Evolutionary conservation across 2,888 invertebrate species (phyloP).

Genomic region (Yponomeuta cagnagella): DNA sequence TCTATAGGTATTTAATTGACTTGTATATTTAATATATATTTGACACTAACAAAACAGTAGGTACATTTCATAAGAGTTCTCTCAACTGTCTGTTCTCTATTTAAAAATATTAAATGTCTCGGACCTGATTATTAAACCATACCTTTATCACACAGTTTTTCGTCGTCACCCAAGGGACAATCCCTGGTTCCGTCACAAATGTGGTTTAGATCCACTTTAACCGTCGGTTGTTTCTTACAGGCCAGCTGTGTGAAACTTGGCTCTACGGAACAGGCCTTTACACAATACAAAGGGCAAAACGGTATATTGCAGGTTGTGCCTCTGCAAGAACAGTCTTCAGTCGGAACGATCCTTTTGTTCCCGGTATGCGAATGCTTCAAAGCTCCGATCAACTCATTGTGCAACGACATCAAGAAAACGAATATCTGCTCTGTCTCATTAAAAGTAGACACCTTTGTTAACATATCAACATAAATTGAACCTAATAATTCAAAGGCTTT

Average conservation of each 20-base stretch:
- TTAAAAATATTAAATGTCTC: too few species aligned
- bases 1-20: too few species aligned
- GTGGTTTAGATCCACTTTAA: slow-evolving; percentile 34
- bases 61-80: too few species aligned
- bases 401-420: slow-evolving; percentile 36
- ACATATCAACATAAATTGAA: slow-evolving; percentile 36
- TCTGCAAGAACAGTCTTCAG: slow-evolving; percentile 44
- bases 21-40: too few species aligned
- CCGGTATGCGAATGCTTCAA: slow-evolving; percentile 50
- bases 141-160: slow-evolving; percentile 46
- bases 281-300: slow-evolving; percentile 41
- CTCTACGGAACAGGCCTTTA: slow-evolving; percentile 41
- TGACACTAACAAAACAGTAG: too few species aligned
- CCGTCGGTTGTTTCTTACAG: slow-evolving; percentile 29
- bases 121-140: background rate
- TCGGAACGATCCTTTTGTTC: slow-evolving; percentile 37
- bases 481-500: slow-evolving; percentile 34
- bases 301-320: slow-evolving; percentile 36
- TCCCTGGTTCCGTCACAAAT: slow-evolving; percentile 48
- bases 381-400: slow-evolving; percentile 41
- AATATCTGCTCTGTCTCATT: slow-evolving; percentile 36
- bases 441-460: slow-evolving; percentile 24
- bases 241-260: slow-evolving; percentile 38
- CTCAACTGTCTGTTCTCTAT: too few species aligned
- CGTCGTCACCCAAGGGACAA: slow-evolving; percentile 51